Percentiles rank a stretch among this genome's conserved stretches.
Conservation (phyloP, 2,113 vertebrate species). For the Eira barbara region DNA sequence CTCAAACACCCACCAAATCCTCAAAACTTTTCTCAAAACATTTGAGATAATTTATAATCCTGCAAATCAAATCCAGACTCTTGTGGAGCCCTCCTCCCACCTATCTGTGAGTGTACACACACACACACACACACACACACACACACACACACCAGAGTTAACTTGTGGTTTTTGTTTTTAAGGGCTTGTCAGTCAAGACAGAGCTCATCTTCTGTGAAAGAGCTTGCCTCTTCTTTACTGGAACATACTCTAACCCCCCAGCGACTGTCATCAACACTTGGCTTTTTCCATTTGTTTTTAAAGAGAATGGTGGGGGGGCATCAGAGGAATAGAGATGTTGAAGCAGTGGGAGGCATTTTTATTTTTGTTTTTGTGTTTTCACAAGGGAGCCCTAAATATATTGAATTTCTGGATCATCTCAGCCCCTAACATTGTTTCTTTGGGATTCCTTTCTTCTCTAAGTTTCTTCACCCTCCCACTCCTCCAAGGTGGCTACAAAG, state of each 20-base stretch:
- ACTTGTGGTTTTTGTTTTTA: constrained; percentile 37
- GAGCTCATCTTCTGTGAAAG: constrained; percentile 31
- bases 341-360: constrained; percentile 25
- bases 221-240: not conserved
- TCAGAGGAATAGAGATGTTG: constrained; percentile 35
- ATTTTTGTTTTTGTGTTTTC: constrained; percentile 66
- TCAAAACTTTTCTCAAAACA: constrained; percentile 16
- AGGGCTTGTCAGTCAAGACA: constrained; percentile 40
- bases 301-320: not conserved
- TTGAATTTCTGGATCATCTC: constrained; percentile 31
- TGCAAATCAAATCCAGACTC: constrained; percentile 61
- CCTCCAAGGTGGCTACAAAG: not conserved
- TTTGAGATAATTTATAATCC: not conserved
- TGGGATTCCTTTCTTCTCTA: constrained; percentile 18
- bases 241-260: not conserved
- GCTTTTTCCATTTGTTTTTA: constrained; percentile 62
- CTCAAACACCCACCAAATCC: constrained; percentile 63
- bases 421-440: not conserved
- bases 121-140: accelerated
- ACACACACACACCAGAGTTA: accelerated
- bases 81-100: not conserved
- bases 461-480: not conserved
- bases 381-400: constrained; percentile 35
- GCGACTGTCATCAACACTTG: constrained; percentile 8
- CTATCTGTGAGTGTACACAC: not conserved